phyloP scores from a whole-genome alignment of 2,113 vertebrate genomes.

The Synodontis membranacea region DNA sequence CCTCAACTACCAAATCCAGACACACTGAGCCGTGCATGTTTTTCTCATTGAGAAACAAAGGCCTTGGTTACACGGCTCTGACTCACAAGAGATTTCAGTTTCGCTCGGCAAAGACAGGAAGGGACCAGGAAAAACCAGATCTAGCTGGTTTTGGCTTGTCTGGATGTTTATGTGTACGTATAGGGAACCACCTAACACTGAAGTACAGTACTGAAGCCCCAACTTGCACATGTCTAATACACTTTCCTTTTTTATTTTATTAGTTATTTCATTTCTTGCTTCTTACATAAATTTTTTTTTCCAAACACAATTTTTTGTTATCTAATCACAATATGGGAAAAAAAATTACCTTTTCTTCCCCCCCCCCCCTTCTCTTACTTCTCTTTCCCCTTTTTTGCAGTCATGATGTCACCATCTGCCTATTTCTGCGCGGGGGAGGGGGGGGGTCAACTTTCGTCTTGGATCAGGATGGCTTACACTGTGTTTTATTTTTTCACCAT shows the following conservation, averaged over 20 bases:
- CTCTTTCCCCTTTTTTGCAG: background rate
- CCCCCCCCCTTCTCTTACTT: background rate
- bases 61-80: conserved; percentile 48
- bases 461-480: background rate
- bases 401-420: background rate
- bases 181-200: background rate
- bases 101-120: conserved; percentile 38
- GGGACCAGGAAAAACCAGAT: conserved; percentile 54
- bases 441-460: background rate
- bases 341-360: background rate
- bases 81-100: conserved; percentile 52
- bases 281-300: background rate
- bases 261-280: background rate
- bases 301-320: too few species aligned
- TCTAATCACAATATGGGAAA: background rate
- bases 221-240: too few species aligned
- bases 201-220: background rate
- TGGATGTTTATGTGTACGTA: conserved; percentile 13
- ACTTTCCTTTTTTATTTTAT: background rate
- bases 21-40: conserved; percentile 31
- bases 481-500: background rate
- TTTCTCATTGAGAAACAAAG: conserved; percentile 53
- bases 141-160: conserved; percentile 48
- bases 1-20: conserved; percentile 41
- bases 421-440: too few species aligned